These are phyloP conservation scores for Boulengerochromis microlepis DNA, from an alignment of 2,113 vertebrate species.

Conservation along the genomic window DNA sequence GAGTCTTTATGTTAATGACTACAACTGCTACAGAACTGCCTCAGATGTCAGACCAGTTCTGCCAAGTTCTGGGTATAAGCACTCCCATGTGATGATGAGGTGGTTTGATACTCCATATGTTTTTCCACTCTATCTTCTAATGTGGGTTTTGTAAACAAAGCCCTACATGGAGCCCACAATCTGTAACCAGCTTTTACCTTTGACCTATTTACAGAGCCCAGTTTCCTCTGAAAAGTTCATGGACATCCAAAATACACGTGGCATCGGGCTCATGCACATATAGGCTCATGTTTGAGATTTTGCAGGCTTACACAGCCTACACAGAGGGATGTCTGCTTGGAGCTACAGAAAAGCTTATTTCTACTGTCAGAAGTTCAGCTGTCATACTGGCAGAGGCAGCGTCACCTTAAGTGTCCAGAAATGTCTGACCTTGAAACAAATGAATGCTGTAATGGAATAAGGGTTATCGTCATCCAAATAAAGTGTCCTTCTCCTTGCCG, in stretches of 20 bases:
- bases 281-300: not conserved
- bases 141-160: constrained; percentile 16
- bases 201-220: constrained; percentile 18
- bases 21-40: not conserved
- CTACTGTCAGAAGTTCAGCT: not conserved
- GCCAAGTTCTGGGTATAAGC: constrained; percentile 20
- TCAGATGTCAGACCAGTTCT: constrained; percentile 6
- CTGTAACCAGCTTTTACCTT: constrained; percentile 18
- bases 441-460: not conserved
- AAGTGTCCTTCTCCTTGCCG: not conserved
- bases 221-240: not conserved
- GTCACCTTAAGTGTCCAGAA: not conserved
- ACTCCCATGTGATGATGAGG: not conserved
- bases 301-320: not conserved
- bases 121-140: not conserved
- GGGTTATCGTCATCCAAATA: not conserved
- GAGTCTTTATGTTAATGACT: not conserved
- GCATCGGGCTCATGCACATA: not conserved
- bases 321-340: not conserved
- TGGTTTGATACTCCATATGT: not conserved
- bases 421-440: not conserved
- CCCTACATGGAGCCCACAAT: not conserved
- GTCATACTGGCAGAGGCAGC: not conserved
- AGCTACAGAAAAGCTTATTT: not conserved
- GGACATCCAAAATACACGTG: not conserved